These are phyloP conservation scores for Saguinus oedipus DNA, from an alignment of 2,797 vertebrate species.

Conservation along the genomic window DNA sequence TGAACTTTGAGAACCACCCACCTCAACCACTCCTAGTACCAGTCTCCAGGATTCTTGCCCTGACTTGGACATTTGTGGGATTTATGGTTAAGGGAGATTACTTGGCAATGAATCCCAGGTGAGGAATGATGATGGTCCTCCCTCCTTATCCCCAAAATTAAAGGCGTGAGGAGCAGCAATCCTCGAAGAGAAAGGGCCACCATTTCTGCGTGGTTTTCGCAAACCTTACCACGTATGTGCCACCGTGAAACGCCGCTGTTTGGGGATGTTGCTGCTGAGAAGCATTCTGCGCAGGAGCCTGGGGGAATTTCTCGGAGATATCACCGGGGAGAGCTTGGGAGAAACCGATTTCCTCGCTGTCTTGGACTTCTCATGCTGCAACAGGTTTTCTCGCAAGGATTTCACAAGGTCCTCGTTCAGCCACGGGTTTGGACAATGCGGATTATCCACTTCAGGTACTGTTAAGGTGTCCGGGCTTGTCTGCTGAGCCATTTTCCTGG, in stretches of 20 bases:
- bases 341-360: slow-evolving; percentile 91
- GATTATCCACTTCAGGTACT: slow-evolving; percentile 92
- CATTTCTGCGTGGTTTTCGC: not conserved
- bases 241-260: slow-evolving; percentile 97
- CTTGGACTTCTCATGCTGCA: slow-evolving; percentile 93
- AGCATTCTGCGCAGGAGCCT: slow-evolving; percentile 96
- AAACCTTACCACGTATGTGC: slow-evolving; percentile 97
- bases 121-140: not conserved
- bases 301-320: slow-evolving; percentile 97
- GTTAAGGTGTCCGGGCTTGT: slow-evolving; percentile 92
- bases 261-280: slow-evolving; percentile 95
- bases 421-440: slow-evolving; percentile 88
- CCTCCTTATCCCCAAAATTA: not conserved
- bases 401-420: slow-evolving; percentile 97
- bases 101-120: not conserved
- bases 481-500: slow-evolving; percentile 93
- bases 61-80: slow-evolving; percentile 5
- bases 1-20: slow-evolving; percentile 67
- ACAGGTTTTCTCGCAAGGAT: slow-evolving; percentile 96
- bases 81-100: not conserved
- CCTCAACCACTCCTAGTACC: slow-evolving; percentile 25
- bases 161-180: not conserved
- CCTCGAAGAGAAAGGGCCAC: not conserved
- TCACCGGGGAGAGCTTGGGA: slow-evolving; percentile 89
- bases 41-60: slow-evolving; percentile 25